Evolutionary conservation across 2,888 invertebrate genomes (phyloP).

Genomic region (Orchesellides sinensis): DNA sequence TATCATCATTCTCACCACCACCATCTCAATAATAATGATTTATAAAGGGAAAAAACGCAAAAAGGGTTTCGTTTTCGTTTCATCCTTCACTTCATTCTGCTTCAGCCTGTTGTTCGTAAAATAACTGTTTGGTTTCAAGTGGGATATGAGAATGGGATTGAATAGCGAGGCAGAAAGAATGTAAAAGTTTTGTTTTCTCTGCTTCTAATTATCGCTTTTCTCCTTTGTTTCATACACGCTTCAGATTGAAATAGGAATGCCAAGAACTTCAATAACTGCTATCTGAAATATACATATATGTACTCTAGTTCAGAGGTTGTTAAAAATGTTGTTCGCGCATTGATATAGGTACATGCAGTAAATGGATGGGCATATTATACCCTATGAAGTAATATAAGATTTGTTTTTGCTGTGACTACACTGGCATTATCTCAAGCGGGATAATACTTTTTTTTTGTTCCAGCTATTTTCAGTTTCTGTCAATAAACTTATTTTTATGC

Average conservation of each 20-base stretch:
- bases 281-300: no score
- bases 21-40: conserved; percentile 6
- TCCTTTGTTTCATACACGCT: background rate
- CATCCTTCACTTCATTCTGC: background rate
- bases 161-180: background rate
- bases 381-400: no score
- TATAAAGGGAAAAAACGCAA: background rate
- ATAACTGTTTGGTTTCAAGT: background rate
- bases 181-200: background rate
- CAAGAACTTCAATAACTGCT: no score
- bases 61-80: background rate
- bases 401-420: no score
- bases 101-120: no score
- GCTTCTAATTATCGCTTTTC: background rate
- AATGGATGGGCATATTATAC: no score
- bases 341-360: no score
- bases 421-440: background rate
- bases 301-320: no score
- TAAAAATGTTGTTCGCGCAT: no score
- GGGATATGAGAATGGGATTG: background rate
- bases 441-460: background rate
- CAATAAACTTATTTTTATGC: conserved; percentile 22
- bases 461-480: conserved; percentile 25
- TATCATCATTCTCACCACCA: background rate
- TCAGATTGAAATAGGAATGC: conserved; percentile 1